A percentile compares a stretch with the other conserved stretches of the same genome.
These are phyloP conservation scores for Copidosoma floridanum DNA, from an alignment of 1,140 invertebrate species.

Conservation along the genomic window DNA sequence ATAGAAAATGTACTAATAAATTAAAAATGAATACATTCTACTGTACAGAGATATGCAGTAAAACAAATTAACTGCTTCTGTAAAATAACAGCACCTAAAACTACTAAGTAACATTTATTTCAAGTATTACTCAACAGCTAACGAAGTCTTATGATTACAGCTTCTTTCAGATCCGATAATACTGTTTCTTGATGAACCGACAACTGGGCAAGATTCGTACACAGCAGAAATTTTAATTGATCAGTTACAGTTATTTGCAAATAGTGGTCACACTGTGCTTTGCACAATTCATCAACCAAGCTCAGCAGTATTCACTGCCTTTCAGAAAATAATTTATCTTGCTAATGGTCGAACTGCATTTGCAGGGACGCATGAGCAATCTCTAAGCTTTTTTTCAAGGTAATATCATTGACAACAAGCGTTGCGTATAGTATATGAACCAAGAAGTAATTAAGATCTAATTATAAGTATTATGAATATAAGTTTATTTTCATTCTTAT, in stretches of 20 bases:
- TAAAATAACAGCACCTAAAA: too few relatives aligned
- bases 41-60: too few relatives aligned
- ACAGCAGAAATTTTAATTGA: conserved; percentile 86
- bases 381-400: conserved; percentile 78
- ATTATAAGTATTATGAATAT: too few relatives aligned
- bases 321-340: conserved; percentile 82
- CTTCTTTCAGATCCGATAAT: conserved; percentile 88
- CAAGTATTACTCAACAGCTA: too few relatives aligned
- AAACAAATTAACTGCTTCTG: too few relatives aligned
- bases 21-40: too few relatives aligned
- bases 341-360: conserved; percentile 89
- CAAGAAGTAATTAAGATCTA: too few relatives aligned
- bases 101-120: too few relatives aligned
- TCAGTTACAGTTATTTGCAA: conserved; percentile 67
- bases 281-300: conserved; percentile 97
- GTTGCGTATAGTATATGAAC: too few relatives aligned
- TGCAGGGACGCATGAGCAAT: conserved; percentile 72
- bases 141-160: conserved; percentile 60
- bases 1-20: too few relatives aligned
- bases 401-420: too few relatives aligned
- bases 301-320: conserved; percentile 86
- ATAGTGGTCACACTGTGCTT: conserved; percentile 78
- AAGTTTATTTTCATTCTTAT: too few relatives aligned
- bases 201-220: conserved; percentile 88
- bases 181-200: conserved; percentile 95